A percentile compares a stretch with the other conserved stretches of the same genome.
These are phyloP conservation scores for Dermatemys mawii DNA, from an alignment of 2,113 vertebrate genomes.

Conservation along the genomic window DNA sequence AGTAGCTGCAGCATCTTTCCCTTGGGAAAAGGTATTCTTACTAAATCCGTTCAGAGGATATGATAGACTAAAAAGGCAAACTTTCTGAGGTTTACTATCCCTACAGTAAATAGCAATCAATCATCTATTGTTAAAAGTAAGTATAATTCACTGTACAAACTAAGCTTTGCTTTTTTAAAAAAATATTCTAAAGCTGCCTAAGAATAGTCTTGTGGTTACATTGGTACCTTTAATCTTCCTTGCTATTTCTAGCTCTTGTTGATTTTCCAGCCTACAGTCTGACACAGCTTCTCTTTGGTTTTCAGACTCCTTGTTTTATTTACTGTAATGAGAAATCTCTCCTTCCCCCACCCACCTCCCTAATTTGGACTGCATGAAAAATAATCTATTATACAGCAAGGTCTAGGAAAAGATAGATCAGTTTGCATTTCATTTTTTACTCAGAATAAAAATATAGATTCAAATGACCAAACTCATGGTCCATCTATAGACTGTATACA, in stretches of 20 bases:
- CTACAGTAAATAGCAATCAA: conserved; percentile 62
- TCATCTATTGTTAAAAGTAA: conserved; percentile 52
- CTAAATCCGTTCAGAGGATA: background rate
- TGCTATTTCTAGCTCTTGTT: conserved; percentile 73
- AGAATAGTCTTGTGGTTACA: conserved; percentile 51
- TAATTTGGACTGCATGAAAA: conserved; percentile 19
- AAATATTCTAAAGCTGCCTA: conserved; percentile 71
- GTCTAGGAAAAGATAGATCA: conserved; percentile 41
- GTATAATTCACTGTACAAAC: conserved; percentile 37
- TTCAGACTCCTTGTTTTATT: conserved; percentile 60
- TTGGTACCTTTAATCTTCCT: conserved; percentile 70
- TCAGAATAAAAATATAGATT: conserved; percentile 46
- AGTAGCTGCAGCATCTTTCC: background rate
- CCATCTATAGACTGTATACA: background rate
- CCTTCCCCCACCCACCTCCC: conserved; percentile 9
- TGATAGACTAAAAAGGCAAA: conserved; percentile 32
- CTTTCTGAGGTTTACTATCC: conserved; percentile 36
- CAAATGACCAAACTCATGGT: conserved; percentile 23
- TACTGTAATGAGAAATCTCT: conserved; percentile 43
- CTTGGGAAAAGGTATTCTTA: background rate
- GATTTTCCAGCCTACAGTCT: conserved; percentile 70
- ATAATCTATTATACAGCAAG: conserved; percentile 13
- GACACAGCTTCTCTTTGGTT: conserved; percentile 57
- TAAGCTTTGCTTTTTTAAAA: conserved; percentile 21
- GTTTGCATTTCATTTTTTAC: conserved; percentile 2